These are phyloP conservation scores for Lordiphosa andalusiaca DNA, from an alignment of 2,888 invertebrate genomes.

Conservation along the genomic window DNA sequence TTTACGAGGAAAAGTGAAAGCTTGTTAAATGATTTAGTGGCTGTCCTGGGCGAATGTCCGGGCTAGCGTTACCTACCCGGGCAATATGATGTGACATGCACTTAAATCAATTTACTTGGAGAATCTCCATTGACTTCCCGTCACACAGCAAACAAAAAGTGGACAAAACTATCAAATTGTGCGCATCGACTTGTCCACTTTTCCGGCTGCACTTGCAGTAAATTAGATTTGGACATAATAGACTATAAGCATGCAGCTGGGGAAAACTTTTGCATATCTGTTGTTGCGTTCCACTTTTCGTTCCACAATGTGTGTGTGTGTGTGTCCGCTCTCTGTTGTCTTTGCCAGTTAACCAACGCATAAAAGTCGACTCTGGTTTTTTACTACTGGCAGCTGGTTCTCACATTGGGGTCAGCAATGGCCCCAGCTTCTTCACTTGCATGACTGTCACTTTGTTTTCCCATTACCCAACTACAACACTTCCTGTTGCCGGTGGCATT, in stretches of 20 bases:
- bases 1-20: constrained; percentile 60
- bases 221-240: constrained; percentile 68
- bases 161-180: constrained; percentile 56
- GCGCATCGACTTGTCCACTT: constrained; percentile 47
- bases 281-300: constrained; percentile 27
- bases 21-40: constrained; percentile 68
- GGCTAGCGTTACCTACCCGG: constrained; percentile 1
- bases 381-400: constrained; percentile 22
- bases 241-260: constrained; percentile 45
- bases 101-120: constrained; percentile 67
- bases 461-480: constrained; percentile 46
- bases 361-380: constrained; percentile 45
- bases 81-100: constrained; percentile 68
- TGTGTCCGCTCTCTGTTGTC: constrained; percentile 27
- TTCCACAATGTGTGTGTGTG: neutral
- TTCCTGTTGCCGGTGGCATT: constrained; percentile 31
- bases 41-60: constrained; percentile 1
- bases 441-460: constrained; percentile 37
- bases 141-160: constrained; percentile 22
- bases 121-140: constrained; percentile 32
- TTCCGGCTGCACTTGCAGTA: constrained; percentile 39
- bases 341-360: constrained; percentile 36
- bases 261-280: constrained; percentile 59
- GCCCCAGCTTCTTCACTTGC: constrained; percentile 2
- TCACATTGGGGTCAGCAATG: constrained; percentile 40